Conservation (phyloP, 1,140 invertebrate genomes). For the Drosophila tropicalis region DNA sequence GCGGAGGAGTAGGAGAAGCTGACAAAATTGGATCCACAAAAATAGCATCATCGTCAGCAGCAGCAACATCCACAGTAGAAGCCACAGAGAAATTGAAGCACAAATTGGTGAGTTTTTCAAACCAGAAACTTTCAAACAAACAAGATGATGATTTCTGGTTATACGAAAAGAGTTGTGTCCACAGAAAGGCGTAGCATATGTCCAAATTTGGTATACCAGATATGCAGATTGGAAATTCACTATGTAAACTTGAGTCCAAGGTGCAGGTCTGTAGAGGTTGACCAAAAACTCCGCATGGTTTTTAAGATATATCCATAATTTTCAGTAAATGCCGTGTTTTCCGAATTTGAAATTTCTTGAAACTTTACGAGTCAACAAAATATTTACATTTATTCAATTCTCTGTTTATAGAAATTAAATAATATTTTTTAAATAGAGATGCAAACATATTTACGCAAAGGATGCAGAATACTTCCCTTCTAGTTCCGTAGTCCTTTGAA, state of each 20-base stretch:
- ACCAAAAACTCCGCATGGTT: too few relatives aligned
- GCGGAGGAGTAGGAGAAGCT: constrained; percentile 24
- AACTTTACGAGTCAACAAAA: neutral
- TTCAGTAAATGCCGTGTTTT: neutral
- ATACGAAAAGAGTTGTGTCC: neutral
- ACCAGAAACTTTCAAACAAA: neutral
- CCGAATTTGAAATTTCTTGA: neutral
- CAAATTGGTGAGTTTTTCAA: constrained; percentile 56
- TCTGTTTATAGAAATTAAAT: too few relatives aligned
- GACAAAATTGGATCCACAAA: constrained; percentile 13
- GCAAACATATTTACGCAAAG: too few relatives aligned
- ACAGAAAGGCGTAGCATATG: neutral
- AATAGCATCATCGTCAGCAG: constrained; percentile 14
- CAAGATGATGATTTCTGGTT: neutral
- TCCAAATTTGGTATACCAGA: neutral
- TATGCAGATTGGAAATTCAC: neutral
- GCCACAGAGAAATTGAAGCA: constrained; percentile 24
- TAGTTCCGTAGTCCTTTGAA: too few relatives aligned
- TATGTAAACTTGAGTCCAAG: neutral
- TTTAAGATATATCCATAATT: too few relatives aligned
- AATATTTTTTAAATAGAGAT: too few relatives aligned
- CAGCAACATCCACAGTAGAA: neutral
- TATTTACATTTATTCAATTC: neutral
- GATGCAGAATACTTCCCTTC: too few relatives aligned
- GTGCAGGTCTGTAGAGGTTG: too few relatives aligned